Evolutionary conservation across 2,113 vertebrate species (phyloP), one percentile per base, ranked within the genome.

Genomic region (Ornithorhynchus anatinus): DNA sequence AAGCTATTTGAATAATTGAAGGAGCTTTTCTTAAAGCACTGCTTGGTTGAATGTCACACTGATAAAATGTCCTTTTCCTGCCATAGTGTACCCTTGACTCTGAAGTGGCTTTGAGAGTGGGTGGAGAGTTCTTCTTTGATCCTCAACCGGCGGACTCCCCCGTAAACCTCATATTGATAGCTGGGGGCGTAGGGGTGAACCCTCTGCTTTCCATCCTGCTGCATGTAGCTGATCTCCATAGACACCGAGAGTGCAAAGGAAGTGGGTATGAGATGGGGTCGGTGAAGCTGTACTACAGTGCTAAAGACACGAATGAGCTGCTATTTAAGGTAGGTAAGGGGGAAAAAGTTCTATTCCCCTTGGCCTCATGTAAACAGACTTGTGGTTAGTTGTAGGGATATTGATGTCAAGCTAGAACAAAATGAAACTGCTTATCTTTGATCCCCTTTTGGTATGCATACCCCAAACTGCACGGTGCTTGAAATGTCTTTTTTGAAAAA

Each of bases 101-200:
- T 50, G 91, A 89, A 69, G 96, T 98, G 73, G 94, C 93, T 42
- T 83, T 98, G 56, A 91, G 97, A 74, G 95, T 96, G 35, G 97
- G 97, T 7, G 96, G 98, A 35, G 93, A 99, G 82, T 98, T 99
- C 93, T 98, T 92, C 91, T 98, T 96, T 80, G 94, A 97, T 91
- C 97, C 96, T 25, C 86, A 90, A 19, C 95, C 95, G 20, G 82
- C 88, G 33, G 95, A 96, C 31, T 78, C 91, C 13, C 78, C 92
- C 5, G 85, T 95, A 80, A 94, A 97, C 75, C 82, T 99, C 31
- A 89, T 98, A 70, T 84, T 99, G 81, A 94, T 99, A 63, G 97
- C 96, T 7, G 97, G 97, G 11, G 97, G 96, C 10, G 96, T 98
- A 1, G 97, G 97, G 54, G 98, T 99, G 88, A 99, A 99, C 86